Evolutionary conservation across 2,888 invertebrate species (phyloP), one percentile per base, ranked within the genome.

Genomic region (Scaptomyza tumidula): DNA sequence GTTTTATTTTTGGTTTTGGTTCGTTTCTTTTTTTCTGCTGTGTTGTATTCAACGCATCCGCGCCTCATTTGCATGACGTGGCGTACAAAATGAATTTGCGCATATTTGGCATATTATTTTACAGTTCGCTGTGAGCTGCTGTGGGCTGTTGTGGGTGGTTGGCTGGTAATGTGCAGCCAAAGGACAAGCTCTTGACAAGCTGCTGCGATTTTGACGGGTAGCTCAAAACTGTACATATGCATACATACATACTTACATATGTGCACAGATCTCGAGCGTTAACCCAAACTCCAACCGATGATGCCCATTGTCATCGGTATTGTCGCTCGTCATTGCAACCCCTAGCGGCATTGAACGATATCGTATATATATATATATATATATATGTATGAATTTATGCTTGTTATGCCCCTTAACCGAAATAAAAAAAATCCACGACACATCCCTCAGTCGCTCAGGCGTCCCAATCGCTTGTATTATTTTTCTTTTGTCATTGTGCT

Each of bases 401-500:
- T 29, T 31, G 11, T 9, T 35, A 33, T 35, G 37, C 37, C 11
- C 14, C 46, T 33, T 24, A 24, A 33, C 31, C 31, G 10, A 52
- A 10, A 41, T 19, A 16, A 10, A n/a, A 37, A 6, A 13, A 52
- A 45, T 50, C 19, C 39, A 56, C 46, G 16, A 43, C 61, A 78
- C 70, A 75, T 75, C 75, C 75, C 75, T 70, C 61, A 54, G 65
- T 65, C 76, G 59, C 75, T 62, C 61, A 56, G 58, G 60, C 68
- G 60, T 62, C 81, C 85, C 78, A 81, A 86, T 84, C 80, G 87
- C 81, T 69, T 70, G 75, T 83, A 75, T 83, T 83, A 86, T 57
- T 88, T 88, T 82, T 75, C 82, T 80, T 88, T 88, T 83, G 89
- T 83, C 87, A 88, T 88, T 88, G 87, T 83, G 89, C 85, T 71